Evolutionary conservation across 2,888 invertebrate species (phyloP), one percentile per base, ranked within the genome.

Genomic region (Camponotus fellah): DNA sequence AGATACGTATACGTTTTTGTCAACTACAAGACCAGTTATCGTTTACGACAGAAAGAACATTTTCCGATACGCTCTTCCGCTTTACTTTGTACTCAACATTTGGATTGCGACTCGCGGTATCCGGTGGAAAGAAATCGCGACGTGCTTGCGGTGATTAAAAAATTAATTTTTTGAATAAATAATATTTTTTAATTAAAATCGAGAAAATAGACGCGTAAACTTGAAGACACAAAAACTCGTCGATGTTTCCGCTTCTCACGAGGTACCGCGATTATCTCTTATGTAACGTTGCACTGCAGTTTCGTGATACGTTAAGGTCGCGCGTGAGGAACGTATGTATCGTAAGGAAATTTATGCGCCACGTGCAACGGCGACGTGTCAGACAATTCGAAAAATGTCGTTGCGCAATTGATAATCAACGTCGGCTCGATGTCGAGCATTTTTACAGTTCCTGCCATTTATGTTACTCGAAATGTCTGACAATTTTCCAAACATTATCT

Each of bases 401-500:
- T 85, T 82, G 60, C 76, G 53, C 34, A 82, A 84, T 75, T 37
- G 43, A 56, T 37, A 26, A 72, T 56, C 62, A 37, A 26, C 34
- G 32, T 40, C 26, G 37, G 14, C 56, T 40, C 76, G 21, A 60
- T 46, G 58, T 34, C 79, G 34, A 37, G 17, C 46, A 6, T 43
- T 46, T 71, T 80, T 43, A 71, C 17, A 21, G 34, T 9, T 12
- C 8, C 14, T 14, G 6, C 12, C 9, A 77, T 53, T 53, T 68
- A 53, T 56, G 34, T 10, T 21, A 5, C 37, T 26, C 32, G 21
- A 56, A 8, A 1, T 40, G 8, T 14, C 26, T 10, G 49, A 17
- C n/a, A n/a, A 60, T 26, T 46, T 62, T 5, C 53, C 12, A 26
- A 12, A 10, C n/a, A 8, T 58, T 69, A 40, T 40, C 5, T 40